Conservation (phyloP, 2,797 vertebrate genomes). For the Podarcis lilfordi region DNA sequence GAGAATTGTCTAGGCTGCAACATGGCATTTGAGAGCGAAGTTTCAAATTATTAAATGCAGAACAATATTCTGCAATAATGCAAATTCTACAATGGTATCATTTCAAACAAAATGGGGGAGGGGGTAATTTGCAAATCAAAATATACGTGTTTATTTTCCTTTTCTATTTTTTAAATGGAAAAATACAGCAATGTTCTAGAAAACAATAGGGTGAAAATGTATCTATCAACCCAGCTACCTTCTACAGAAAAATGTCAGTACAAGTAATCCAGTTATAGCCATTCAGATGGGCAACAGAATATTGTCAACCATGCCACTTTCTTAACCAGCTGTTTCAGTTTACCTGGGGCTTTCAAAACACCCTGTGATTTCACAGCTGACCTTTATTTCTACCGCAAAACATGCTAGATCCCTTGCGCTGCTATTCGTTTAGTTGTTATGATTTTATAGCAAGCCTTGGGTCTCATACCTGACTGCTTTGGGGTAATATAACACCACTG, state of each 20-base stretch:
- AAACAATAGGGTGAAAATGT: background rate
- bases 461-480: background rate
- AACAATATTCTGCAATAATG: background rate
- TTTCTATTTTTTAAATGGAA: background rate
- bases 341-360: background rate
- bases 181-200: background rate
- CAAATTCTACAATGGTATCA: background rate
- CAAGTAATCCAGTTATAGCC: background rate
- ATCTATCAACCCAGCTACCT: background rate
- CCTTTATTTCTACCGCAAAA: background rate
- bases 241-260: background rate
- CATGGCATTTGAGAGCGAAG: background rate
- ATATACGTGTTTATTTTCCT: background rate
- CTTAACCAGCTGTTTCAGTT: background rate
- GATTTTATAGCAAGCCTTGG: background rate
- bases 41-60: background rate
- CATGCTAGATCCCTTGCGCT: background rate
- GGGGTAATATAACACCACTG: background rate
- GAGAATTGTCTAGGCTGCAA: background rate
- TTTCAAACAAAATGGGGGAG: background rate
- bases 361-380: background rate
- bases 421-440: background rate
- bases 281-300: background rate
- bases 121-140: background rate
- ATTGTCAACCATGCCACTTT: background rate